Base-by-base conservation (phyloP, 2,797 vertebrate species). In the Buceros bicornis region DNA sequence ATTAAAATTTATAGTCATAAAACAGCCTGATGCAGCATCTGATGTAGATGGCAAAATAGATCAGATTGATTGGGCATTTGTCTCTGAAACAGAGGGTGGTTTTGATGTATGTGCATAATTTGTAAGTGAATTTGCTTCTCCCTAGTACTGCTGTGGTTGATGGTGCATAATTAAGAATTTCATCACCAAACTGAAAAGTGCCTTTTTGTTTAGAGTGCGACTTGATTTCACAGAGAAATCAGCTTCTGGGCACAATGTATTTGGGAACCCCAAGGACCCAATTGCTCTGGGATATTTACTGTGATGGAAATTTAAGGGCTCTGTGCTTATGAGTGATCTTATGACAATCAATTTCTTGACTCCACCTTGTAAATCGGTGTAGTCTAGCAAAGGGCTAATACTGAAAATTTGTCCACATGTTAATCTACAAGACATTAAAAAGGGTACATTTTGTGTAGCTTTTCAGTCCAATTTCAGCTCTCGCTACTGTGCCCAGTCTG, bases 51-150 rank as follows among this genome's bases (percentile, higher is more conserved):
- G 93, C 83, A 95, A 95, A 95, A 93, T 91, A 81, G 90, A 95
- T 93, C 0, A 4, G 90, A 95, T 92, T 95, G 94, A 96, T 95
- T 94, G 78, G 94, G 83, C 87, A 95, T 95, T 92, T 97, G 82
- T 93, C 92, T 93, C 71, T 69, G 92, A 94, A 96, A 85, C 92
- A 92, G 88, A 96, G 90, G 90, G 92, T 94, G 94, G 57, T 57
- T 96, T 95, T 97, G 90, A 97, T 96, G 67, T 95, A 95, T 97
- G 94, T 94, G 81, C 93, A 93, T 92, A 82, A 95, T 96, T 95
- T 92, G 86, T 25, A 53, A 85, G 81, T 71, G 86, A 85, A 93
- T 95, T 90, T 90, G 81, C 91, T 90, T 93, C 83, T 95, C 69
- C 92, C 61, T 37, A 57, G 70, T 47, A 82, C 48, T 81, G 78